Percentiles rank a stretch among this genome's conserved stretches.
phyloP scores from a whole-genome alignment of 2,797 vertebrate species.

The Muraenolepis orangiensis region DNA sequence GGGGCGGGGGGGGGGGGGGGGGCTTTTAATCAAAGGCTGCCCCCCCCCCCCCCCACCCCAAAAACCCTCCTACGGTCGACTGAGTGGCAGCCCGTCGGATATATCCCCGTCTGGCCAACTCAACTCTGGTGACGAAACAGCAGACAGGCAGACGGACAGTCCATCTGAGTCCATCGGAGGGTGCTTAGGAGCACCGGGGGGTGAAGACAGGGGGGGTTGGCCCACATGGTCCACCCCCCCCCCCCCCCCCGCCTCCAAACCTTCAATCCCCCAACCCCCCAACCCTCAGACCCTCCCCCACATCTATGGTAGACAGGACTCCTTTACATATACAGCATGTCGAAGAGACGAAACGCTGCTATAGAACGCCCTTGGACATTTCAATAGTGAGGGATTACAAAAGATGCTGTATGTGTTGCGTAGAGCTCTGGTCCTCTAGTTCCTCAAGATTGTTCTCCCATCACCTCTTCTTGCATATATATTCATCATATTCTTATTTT shows the following conservation, averaged over 20 bases:
- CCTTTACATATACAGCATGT: neutral
- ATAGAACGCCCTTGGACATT: neutral
- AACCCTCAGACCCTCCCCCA: conserved; percentile 29
- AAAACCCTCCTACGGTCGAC: conserved; percentile 58
- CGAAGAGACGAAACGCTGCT: neutral
- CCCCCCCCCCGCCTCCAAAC: conserved; percentile 33
- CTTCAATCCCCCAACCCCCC: too few species aligned
- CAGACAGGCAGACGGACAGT: conserved; percentile 62
- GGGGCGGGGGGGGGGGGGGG: conserved; percentile 42
- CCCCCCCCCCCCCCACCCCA: conserved; percentile 29
- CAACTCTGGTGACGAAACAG: conserved; percentile 63
- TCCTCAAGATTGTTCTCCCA: neutral
- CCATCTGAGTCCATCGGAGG: conserved; percentile 65
- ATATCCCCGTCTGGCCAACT: conserved; percentile 48
- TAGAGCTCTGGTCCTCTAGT: neutral
- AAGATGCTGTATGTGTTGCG: neutral
- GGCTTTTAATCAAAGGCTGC: conserved; percentile 62
- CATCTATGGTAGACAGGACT: conserved; percentile 32
- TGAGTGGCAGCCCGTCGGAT: conserved; percentile 65
- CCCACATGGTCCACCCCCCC: conserved; percentile 8
- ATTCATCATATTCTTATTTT: neutral
- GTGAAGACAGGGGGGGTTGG: conserved; percentile 51
- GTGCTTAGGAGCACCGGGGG: conserved; percentile 59
- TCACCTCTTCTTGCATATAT: neutral
- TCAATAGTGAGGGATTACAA: neutral